Conservation (phyloP, 2,797 vertebrate species). For the Gymnoscopelus braueri region DNA sequence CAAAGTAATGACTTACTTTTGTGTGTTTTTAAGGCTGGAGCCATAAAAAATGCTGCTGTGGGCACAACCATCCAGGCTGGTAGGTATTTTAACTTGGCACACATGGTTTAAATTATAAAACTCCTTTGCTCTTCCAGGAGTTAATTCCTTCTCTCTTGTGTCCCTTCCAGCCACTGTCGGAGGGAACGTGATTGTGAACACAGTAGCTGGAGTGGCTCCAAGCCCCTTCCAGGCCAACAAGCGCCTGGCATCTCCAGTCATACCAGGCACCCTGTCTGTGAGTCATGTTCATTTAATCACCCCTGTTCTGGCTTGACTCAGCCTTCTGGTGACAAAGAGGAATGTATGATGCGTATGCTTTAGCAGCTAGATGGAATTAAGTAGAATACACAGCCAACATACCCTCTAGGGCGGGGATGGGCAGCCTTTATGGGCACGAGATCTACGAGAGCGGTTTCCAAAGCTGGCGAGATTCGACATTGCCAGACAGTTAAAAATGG, state of each 20-base stretch:
- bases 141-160: conserved; percentile 44
- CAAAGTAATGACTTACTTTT: no score
- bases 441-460: no score
- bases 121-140: conserved; percentile 23
- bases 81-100: conserved; percentile 59
- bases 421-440: no score
- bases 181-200: conserved; percentile 92
- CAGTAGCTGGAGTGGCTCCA: conserved; percentile 86
- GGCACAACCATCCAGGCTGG: conserved; percentile 91
- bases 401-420: not conserved
- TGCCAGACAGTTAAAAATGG: no score
- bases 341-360: conserved; percentile 30
- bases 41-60: conserved; percentile 88
- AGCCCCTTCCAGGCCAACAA: conserved; percentile 92
- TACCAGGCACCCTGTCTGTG: conserved; percentile 87
- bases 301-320: conserved; percentile 26
- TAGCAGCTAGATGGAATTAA: conserved; percentile 30
- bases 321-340: conserved; percentile 23
- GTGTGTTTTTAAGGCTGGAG: conserved; percentile 81
- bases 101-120: conserved; percentile 22
- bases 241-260: conserved; percentile 88
- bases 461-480: no score
- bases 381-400: conserved; percentile 9
- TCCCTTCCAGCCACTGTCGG: conserved; percentile 85
- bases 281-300: conserved; percentile 68